Conservation (phyloP, 2,113 vertebrate genomes). For the Ailurus styani region DNA sequence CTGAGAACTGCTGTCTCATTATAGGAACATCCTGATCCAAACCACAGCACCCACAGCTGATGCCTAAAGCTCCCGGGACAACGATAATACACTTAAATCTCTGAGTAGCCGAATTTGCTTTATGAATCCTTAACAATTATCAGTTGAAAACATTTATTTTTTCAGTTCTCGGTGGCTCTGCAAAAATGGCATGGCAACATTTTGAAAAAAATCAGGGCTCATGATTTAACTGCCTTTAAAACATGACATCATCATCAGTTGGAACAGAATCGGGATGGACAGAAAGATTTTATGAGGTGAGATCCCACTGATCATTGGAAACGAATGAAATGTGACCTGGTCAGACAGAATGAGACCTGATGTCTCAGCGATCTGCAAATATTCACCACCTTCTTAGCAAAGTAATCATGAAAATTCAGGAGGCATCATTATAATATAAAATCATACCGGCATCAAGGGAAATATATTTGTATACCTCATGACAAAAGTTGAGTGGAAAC, state of each 20-base stretch:
- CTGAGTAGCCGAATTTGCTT: conserved; percentile 1
- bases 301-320: background rate
- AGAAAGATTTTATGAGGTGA: background rate
- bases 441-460: conserved; percentile 16
- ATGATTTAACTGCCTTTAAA: accelerated
- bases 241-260: accelerated
- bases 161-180: background rate
- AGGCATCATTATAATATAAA: background rate
- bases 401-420: background rate
- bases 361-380: background rate
- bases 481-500: conserved; percentile 58
- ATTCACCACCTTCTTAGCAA: conserved; percentile 13
- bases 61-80: background rate
- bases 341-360: background rate
- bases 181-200: background rate
- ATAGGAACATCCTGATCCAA: background rate
- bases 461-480: conserved; percentile 51
- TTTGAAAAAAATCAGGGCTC: background rate
- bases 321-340: conserved; percentile 21
- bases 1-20: background rate
- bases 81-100: background rate
- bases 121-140: conserved; percentile 26
- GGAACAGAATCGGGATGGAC: accelerated
- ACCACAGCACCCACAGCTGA: background rate
- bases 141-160: background rate